Evolutionary conservation across 2,113 vertebrate genomes (phyloP).

Genomic region (Semicossyphus pulcher): DNA sequence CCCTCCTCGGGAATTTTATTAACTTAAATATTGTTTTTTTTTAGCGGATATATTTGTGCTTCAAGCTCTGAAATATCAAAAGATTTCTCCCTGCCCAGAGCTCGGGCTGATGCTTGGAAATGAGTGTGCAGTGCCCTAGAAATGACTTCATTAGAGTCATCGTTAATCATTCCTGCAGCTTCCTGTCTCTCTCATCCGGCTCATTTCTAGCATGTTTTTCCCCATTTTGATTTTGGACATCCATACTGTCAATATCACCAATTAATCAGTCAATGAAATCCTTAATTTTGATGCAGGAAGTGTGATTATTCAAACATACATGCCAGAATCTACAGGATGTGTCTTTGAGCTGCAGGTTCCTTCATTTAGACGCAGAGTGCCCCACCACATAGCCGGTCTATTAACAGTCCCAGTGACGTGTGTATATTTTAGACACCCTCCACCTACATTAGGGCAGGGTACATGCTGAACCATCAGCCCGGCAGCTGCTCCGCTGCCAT

Average conservation of each 20-base stretch:
- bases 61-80: conserved; percentile 12
- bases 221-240: conserved; percentile 53
- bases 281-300: conserved; percentile 5
- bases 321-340: not conserved
- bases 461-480: conserved; percentile 48
- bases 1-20: not conserved
- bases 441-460: conserved; percentile 26
- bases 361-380: conserved; percentile 5
- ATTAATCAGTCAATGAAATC: conserved; percentile 25
- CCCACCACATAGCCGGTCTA: conserved; percentile 47
- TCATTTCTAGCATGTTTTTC: conserved; percentile 69
- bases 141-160: conserved; percentile 71
- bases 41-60: not conserved
- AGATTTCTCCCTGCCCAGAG: conserved; percentile 12
- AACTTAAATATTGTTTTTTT: conserved; percentile 16
- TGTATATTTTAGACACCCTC: conserved; percentile 44
- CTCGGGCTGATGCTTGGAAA: conserved; percentile 62
- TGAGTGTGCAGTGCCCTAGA: conserved; percentile 81
- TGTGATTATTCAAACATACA: conserved; percentile 8
- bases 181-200: conserved; percentile 54
- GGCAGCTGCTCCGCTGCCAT: conserved; percentile 62
- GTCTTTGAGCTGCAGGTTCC: conserved; percentile 1
- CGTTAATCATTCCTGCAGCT: conserved; percentile 56
- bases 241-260: conserved; percentile 22
- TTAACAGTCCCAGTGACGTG: conserved; percentile 38